Evolutionary conservation across 2,113 vertebrate species (phyloP).

Genomic region (Tetraodon nigroviridis): DNA sequence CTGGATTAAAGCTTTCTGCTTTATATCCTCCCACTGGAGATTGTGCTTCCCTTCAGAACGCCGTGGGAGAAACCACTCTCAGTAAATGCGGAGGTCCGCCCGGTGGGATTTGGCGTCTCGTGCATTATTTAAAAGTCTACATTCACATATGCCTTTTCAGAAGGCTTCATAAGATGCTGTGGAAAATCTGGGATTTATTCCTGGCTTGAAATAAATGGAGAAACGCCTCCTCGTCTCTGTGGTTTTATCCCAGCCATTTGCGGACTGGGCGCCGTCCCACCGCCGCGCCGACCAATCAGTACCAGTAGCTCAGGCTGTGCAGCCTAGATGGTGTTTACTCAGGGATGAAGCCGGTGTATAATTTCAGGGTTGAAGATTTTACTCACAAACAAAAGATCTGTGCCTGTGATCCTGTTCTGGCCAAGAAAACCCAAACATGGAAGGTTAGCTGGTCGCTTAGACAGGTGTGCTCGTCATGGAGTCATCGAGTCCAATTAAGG

Average conservation of each 20-base stretch:
- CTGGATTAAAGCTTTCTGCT: slow-evolving; percentile 31
- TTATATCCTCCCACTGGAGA: slow-evolving; percentile 19
- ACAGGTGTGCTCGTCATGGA: no score
- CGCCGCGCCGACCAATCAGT: not conserved
- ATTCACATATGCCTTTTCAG: slow-evolving; percentile 15
- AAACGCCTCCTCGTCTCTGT: not conserved
- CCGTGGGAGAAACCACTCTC: slow-evolving; percentile 33
- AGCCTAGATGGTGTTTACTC: slow-evolving; percentile 7
- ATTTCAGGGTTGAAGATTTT: no score
- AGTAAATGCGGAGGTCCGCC: slow-evolving; percentile 36
- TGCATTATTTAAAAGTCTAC: slow-evolving; percentile 61
- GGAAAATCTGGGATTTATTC: slow-evolving; percentile 15
- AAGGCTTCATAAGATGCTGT: slow-evolving; percentile 5
- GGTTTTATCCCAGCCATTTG: not conserved
- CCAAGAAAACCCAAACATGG: no score
- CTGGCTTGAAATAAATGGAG: not conserved
- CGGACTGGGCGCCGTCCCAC: not conserved
- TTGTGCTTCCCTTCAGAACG: slow-evolving; percentile 18
- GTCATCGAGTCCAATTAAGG: no score
- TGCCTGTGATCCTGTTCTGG: no score
- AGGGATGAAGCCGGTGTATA: no score
- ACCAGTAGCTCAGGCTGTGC: not conserved
- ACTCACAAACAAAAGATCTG: no score
- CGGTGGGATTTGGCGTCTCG: slow-evolving; percentile 60
- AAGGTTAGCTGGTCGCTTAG: no score